These are phyloP conservation scores for Drosophila diplacantha DNA, from an alignment of 2,888 invertebrate species.

Conservation along the genomic window DNA sequence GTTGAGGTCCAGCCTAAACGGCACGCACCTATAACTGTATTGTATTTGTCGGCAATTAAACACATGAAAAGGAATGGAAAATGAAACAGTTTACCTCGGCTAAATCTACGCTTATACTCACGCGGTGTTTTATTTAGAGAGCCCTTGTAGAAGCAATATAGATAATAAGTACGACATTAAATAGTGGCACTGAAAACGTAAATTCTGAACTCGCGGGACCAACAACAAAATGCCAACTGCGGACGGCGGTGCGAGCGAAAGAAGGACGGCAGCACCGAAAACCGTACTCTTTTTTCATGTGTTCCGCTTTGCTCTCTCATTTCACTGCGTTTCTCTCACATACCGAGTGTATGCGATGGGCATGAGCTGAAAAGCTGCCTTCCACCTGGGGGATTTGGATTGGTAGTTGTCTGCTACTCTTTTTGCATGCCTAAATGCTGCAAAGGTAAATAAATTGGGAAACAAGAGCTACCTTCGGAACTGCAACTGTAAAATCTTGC, in stretches of 20 bases:
- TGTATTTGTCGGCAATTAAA: conserved; percentile 1
- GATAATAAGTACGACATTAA: neutral
- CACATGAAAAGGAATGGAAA: neutral
- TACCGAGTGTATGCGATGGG: neutral
- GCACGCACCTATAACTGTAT: neutral
- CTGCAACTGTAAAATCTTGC: neutral
- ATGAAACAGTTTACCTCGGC: neutral
- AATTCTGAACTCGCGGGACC: neutral
- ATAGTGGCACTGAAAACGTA: neutral
- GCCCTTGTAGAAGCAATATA: neutral
- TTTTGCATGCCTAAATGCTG: neutral
- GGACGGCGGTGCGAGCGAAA: neutral
- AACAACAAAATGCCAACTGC: conserved; percentile 5
- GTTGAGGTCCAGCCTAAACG: neutral
- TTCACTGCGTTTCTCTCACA: neutral
- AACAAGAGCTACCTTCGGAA: neutral
- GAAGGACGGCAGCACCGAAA: neutral
- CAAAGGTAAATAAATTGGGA: neutral
- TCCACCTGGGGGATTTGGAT: neutral
- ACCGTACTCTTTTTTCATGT: conserved; percentile 6
- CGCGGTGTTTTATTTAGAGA: neutral
- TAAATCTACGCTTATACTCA: neutral
- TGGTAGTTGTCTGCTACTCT: too few relatives aligned
- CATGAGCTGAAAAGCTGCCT: neutral
- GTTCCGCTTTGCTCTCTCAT: neutral